A percentile compares a stretch with the other conserved stretches of the same genome.
These are phyloP conservation scores for Heliconius nattereri DNA, from an alignment of 1,140 invertebrate species.

Conservation along the genomic window DNA sequence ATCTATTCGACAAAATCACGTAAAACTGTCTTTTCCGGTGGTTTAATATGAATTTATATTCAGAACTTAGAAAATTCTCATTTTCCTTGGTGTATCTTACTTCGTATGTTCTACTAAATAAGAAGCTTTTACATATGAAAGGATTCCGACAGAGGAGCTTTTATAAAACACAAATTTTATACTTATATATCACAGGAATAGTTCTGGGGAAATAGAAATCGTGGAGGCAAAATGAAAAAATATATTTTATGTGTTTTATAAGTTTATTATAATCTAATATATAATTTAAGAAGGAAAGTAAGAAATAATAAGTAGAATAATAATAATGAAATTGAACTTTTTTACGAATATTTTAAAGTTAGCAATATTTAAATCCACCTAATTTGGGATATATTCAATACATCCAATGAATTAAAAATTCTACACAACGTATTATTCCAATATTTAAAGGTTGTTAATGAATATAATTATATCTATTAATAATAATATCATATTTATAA, in stretches of 20 bases:
- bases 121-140: slow-evolving; percentile 11
- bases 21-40: background rate
- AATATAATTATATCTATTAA: no score
- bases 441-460: no score
- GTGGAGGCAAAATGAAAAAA: background rate
- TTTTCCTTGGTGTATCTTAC: slow-evolving; percentile 7
- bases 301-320: no score
- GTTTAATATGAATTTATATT: slow-evolving; percentile 1
- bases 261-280: no score
- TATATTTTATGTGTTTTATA: background rate
- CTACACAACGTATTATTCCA: no score
- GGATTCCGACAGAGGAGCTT: slow-evolving; percentile 12
- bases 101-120: slow-evolving; percentile 4
- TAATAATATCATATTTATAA: no score
- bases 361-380: no score
- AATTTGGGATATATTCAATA: no score
- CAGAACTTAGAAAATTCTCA: background rate
- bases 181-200: background rate
- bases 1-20: background rate
- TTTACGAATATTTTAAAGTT: no score
- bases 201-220: background rate
- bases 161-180: slow-evolving; percentile 8
- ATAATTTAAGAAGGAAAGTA: no score
- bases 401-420: no score
- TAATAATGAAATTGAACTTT: no score